Conservation (phyloP, 2,113 vertebrate genomes). For the Eurystomus gularis region DNA sequence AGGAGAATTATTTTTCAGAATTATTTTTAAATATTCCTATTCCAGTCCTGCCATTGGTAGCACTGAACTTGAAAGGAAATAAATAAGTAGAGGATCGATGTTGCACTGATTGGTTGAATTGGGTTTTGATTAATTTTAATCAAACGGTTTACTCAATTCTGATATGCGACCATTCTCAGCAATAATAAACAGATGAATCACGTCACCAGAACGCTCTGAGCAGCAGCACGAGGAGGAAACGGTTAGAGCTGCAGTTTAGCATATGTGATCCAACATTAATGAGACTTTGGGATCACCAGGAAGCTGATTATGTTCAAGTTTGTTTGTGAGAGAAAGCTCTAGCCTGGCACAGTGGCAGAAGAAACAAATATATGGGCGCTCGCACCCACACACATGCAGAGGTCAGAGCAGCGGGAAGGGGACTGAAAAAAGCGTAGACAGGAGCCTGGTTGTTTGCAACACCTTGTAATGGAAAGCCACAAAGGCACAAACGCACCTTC, state of each 20-base stretch:
- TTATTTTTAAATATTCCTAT: background rate
- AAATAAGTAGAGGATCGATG: background rate
- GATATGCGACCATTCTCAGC: background rate
- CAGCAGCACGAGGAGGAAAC: background rate
- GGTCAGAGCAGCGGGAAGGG: background rate
- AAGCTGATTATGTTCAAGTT: background rate
- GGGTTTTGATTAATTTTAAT: constrained; percentile 46
- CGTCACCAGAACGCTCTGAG: background rate
- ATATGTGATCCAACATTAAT: background rate
- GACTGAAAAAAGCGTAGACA: fast-evolving
- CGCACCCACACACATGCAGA: background rate
- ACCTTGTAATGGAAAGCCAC: background rate
- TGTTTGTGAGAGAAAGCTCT: background rate
- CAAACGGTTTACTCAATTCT: background rate
- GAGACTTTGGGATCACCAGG: background rate
- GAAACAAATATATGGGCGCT: background rate
- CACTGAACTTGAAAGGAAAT: background rate
- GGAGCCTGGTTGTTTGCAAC: background rate
- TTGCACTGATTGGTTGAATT: background rate
- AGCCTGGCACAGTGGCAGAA: background rate
- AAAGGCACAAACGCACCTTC: background rate
- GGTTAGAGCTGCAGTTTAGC: background rate
- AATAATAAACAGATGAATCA: constrained; percentile 5
- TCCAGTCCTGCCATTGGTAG: background rate
- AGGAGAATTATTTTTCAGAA: background rate